Base-by-base conservation (phyloP, 1,140 invertebrate species). In the Drosophila elegans region DNA sequence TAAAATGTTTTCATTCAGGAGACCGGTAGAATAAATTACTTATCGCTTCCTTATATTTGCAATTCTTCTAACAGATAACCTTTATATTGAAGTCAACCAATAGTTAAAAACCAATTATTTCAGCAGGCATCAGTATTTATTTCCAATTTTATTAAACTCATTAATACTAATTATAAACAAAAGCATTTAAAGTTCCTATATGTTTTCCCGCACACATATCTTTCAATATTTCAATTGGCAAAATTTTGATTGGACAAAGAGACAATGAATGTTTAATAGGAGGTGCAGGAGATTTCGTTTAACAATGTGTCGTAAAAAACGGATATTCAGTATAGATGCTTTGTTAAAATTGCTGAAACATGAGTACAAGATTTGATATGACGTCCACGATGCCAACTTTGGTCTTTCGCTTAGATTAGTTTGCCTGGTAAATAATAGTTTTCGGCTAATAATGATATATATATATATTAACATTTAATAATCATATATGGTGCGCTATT, bases 401-500 rank as follows among this genome's bases (percentile, higher is more conserved):
- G 61, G 52, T 79, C 46, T 60, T 74, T 46, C 39, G 42, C 52
- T 54, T 39, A 74, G 53, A 52, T 53, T 49, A 42, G 16, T 52
- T 66, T 68, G 46, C 64, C 64, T 52, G 46, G 13, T 75, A 75
- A 75, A 75, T 56, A 79, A 67, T 69, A 68, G n/a, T 39, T 41
- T 11, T 59, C 62, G 61, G 59, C 52, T 78, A 86, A 48, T 66
- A 54, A 59, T 78, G 49, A 62, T 64, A 63, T 60, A 71, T 71
- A 62, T 64, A 63, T 60, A 71, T 71, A 80, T 77, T 71, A 71
- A 71, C 64, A 71, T 71, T 71, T 71, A 71, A 71, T 71, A 71
- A 71, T 71, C 51, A 69, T 74, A 63, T 75, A 74, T 56, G 61
- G 72, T 75, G 72, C 36, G 46, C 32, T 79, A 73, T 80, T 74